Percentiles rank a stretch among this genome's conserved stretches.
These are phyloP conservation scores for Cataglyphis rosenhaueri DNA, from an alignment of 2,888 invertebrate species.

Conservation along the genomic window DNA sequence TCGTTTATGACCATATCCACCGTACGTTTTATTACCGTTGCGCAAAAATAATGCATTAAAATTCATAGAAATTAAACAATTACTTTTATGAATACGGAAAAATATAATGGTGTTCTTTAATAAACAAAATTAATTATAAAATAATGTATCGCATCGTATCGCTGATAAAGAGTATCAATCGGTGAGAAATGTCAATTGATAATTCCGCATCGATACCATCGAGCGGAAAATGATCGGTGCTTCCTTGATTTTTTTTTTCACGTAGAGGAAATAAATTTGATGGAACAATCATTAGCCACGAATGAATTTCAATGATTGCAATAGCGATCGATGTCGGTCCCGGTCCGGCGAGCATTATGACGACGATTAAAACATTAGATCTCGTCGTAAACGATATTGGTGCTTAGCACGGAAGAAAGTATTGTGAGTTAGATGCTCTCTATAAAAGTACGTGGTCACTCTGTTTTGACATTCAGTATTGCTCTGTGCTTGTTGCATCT, in stretches of 20 bases:
- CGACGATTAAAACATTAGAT: slow-evolving; percentile 81
- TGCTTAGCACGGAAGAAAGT: slow-evolving; percentile 81
- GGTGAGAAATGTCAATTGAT: background rate
- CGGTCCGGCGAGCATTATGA: slow-evolving; percentile 80
- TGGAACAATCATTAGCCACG: slow-evolving; percentile 29
- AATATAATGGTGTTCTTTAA: background rate
- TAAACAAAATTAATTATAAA: background rate
- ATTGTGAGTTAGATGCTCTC: slow-evolving; percentile 65
- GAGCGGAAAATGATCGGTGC: background rate
- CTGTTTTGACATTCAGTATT: slow-evolving; percentile 77
- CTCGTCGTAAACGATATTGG: slow-evolving; percentile 80
- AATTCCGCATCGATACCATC: background rate
- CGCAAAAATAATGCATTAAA: slow-evolving; percentile 28
- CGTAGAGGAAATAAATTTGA: slow-evolving; percentile 50
- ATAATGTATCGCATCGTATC: background rate
- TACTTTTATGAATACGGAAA: slow-evolving; percentile 3
- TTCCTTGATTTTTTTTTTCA: slow-evolving; percentile 45
- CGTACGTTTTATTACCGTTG: slow-evolving; percentile 35
- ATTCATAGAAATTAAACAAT: slow-evolving; percentile 37
- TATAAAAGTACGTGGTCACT: slow-evolving; percentile 80
- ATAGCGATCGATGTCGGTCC: slow-evolving; percentile 59
- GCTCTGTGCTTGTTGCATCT: slow-evolving; percentile 72
- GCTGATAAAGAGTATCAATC: background rate
- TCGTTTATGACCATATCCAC: background rate
- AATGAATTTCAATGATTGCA: slow-evolving; percentile 57